Conservation (phyloP, 2,797 vertebrate species). For the Mormyrus hasselquistii region DNA sequence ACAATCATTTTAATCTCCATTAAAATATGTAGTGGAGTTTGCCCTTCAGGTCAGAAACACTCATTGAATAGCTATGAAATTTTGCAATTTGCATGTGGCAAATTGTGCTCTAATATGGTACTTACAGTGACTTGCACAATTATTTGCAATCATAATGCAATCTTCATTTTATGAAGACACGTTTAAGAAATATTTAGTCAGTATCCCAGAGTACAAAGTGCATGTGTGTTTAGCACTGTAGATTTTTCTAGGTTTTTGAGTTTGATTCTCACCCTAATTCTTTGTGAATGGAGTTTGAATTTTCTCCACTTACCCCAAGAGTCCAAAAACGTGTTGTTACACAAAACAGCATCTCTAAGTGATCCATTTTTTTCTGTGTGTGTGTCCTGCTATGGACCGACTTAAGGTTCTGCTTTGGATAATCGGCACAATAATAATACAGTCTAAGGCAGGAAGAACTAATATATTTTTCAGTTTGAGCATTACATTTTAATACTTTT, state of each 20-base stretch:
- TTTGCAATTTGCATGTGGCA: not conserved
- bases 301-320: not conserved
- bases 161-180: not conserved
- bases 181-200: not conserved
- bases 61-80: not conserved
- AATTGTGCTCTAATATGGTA: not conserved
- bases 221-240: not conserved
- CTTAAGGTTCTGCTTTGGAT: not conserved
- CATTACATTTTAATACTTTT: not conserved
- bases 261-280: not conserved
- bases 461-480: not conserved
- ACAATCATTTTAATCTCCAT: not conserved
- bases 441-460: not conserved
- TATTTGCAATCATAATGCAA: not conserved
- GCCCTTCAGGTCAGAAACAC: not conserved
- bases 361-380: not conserved
- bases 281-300: not conserved
- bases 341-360: not conserved
- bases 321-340: not conserved
- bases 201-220: not conserved
- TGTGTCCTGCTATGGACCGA: not conserved
- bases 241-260: not conserved
- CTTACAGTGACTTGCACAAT: not conserved
- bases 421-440: not conserved
- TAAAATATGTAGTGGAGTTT: not conserved